A percentile compares a stretch with the other conserved stretches of the same genome.
These are phyloP conservation scores for Drosophila hamatofila DNA, from an alignment of 2,888 invertebrate species.

Conservation along the genomic window DNA sequence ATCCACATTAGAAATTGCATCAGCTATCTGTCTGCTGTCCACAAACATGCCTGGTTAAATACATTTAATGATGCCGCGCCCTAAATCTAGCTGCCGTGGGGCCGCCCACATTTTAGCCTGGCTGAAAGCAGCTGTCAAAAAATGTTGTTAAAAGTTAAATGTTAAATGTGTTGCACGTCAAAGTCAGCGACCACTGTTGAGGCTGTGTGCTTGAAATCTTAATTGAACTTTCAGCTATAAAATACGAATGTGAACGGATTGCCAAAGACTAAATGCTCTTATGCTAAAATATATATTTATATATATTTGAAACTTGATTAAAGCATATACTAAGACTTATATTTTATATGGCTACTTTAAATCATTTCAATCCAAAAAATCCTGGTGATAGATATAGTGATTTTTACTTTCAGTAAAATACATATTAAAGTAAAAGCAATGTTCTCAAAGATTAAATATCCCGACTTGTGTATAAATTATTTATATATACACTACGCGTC, in stretches of 20 bases:
- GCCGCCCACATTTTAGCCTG: not conserved
- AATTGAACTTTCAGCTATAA: constrained; percentile 43
- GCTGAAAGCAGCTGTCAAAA: constrained; percentile 24
- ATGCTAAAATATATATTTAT: not conserved
- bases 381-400: no score
- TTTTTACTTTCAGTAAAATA: no score
- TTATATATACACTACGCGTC: no score
- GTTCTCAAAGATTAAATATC: no score
- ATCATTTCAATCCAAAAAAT: no score
- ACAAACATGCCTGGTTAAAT: constrained; percentile 39
- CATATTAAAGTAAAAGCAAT: no score
- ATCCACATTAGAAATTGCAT: constrained; percentile 14
- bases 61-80: constrained; percentile 46
- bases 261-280: not conserved
- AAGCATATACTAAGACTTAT: no score
- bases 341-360: no score
- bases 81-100: not conserved
- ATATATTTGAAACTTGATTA: not conserved
- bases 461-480: no score
- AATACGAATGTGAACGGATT: not conserved
- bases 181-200: constrained; percentile 11
- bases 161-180: constrained; percentile 24
- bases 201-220: constrained; percentile 31
- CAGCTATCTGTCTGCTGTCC: constrained; percentile 1
- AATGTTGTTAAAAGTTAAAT: not conserved